Evolutionary conservation across 2,113 vertebrate genomes (phyloP), one percentile per base, ranked within the genome.

Genomic region (Dryoscopus gambensis): DNA sequence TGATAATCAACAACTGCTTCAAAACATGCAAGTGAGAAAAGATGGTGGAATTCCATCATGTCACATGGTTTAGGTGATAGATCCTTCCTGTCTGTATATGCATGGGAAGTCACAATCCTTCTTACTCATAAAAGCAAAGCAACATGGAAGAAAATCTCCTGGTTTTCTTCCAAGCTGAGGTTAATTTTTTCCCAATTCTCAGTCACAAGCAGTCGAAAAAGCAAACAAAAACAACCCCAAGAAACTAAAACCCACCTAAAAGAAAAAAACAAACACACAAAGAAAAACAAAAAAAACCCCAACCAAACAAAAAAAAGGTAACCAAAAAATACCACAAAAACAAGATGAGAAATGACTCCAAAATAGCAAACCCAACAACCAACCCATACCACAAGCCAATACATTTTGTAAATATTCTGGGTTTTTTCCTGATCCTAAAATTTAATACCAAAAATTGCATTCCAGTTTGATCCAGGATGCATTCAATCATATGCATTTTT

Each of bases 211-310:
- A 44, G 19, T 44, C 9, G 59, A 42, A 64, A n/a, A 27, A 5
- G 1, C 5, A 37, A 55, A 28, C 5, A 44, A 22, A 64, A 21
- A 7, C 6, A 56, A 47, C 10, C 9, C 23, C 15, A 7, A 25
- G 19, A 74, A 42, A 7, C 5, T 9, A 53, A 80, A 59, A n/a
- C 3, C 11, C 7, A 42, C 5, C 18, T 42, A 50, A 49, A 49
- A 37, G 17, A 79, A 77, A 56, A 57, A 49, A n/a, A n/a, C n/a
- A 52, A 75, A 11, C 8, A 39, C 5, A 18, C 3, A 24, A 28
- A 55, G 10, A 42, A 28, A 18, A 42, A 35, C 28, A 7, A 0
- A 23, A 35, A 31, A 59, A 1, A 7, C 4, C 1, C 8, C 6
- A 55, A 46, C 6, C 15, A 67, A 55, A 1, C 4, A 7, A 62